Evolutionary conservation across 2,888 invertebrate genomes (phyloP).

Genomic region (Phortica okadai): DNA sequence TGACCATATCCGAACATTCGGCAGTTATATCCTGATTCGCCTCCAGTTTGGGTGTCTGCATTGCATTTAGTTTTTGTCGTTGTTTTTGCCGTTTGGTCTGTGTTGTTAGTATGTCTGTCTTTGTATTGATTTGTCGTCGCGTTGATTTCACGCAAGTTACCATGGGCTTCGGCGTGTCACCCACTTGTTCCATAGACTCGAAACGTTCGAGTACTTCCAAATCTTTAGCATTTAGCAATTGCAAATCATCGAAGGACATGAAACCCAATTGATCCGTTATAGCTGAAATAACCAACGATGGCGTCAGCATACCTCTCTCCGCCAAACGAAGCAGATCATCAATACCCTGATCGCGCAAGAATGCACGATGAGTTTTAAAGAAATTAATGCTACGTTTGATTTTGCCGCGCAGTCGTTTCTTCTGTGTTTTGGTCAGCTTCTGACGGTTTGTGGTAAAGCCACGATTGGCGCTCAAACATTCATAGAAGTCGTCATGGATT

Average conservation of each 20-base stretch:
- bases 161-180: constrained; percentile 46
- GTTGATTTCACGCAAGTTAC: constrained; percentile 43
- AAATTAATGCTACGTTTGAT: constrained; percentile 82
- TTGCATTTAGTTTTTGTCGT: constrained; percentile 28
- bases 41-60: not conserved
- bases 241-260: constrained; percentile 52
- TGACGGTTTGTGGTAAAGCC: constrained; percentile 82
- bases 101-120: constrained; percentile 3
- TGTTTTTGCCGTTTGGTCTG: constrained; percentile 21
- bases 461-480: not conserved
- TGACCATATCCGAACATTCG: constrained; percentile 29
- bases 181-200: constrained; percentile 41
- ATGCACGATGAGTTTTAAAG: constrained; percentile 93
- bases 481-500: no score
- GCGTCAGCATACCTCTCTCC: constrained; percentile 73
- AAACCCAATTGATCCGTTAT: constrained; percentile 43
- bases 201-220: constrained; percentile 21
- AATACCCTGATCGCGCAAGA: constrained; percentile 89
- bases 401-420: constrained; percentile 82
- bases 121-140: no score
- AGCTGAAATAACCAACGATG: constrained; percentile 33
- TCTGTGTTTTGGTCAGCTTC: constrained; percentile 95
- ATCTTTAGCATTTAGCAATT: constrained; percentile 32
- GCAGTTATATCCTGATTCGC: not conserved
- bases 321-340: constrained; percentile 73